Evolutionary conservation across 2,888 invertebrate species (phyloP), one percentile per base, ranked within the genome.

Genomic region (Drosophila barbarae): DNA sequence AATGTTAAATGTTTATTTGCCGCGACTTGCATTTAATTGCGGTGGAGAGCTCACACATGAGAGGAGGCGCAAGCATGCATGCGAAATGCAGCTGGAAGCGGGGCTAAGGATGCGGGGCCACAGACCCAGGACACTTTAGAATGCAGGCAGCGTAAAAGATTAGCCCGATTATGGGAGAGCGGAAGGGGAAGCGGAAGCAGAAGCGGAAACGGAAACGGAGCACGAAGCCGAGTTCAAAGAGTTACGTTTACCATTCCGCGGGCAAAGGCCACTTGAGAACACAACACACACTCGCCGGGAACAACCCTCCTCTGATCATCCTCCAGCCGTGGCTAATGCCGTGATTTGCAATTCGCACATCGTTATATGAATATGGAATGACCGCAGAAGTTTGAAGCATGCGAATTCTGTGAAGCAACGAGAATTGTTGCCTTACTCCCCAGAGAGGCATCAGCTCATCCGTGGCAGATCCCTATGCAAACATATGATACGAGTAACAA

Each of bases 91-190:
- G 2, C 41, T 9, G 23, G 15, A 28, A 47, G 28, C 50, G 10
- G 6, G 5, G 15, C 6, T 26, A 23, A 23, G 23, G 15, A 28
- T 50, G 28, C 50, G 10, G 8, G 5, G 15, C 4, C 15, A 1
- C 9, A 4, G 10, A 10, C 8, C 38, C 39, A 46, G 51, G 36
- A 71, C 74, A 74, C 87, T 88, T 87, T 82, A 76, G 79, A 86
- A 88, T 88, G 85, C 87, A 87, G 77, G 80, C 74, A 80, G 88
- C 87, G 87, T 87, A 85, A 86, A 86, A 86, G 86, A 85, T 85
- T 85, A 83, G 86, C 85, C 65, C 71, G 77, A 84, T 86, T 83
- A 34, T 1, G 32, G 30, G 72, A 69, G 73, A 76, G 73, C 66
- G 39, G 42, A 42, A 26, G 42, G 26, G 46, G 7, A 30, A 23